Evolutionary conservation across 2,888 invertebrate genomes (phyloP).

Genomic region (Sialis fuliginosa): DNA sequence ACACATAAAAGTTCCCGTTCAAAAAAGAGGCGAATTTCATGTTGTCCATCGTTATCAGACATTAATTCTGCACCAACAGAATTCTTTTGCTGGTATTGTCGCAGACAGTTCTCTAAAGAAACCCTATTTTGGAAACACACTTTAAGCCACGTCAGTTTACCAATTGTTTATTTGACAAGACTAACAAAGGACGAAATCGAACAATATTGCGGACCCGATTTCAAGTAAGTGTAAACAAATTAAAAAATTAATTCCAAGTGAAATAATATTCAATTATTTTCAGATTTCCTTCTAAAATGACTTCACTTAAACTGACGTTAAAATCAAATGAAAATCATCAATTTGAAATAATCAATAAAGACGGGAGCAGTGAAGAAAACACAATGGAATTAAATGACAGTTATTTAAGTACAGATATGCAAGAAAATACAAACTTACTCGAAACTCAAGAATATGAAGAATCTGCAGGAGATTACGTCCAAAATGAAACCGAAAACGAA

Average conservation of each 20-base stretch:
- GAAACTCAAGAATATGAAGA: neutral
- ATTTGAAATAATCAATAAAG: conserved; percentile 5
- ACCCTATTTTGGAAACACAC: conserved; percentile 5
- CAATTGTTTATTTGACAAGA: conserved; percentile 1
- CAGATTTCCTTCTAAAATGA: neutral
- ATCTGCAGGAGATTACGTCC: neutral
- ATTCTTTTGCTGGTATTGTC: conserved; percentile 5
- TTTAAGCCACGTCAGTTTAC: conserved; percentile 1
- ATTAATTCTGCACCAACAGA: neutral
- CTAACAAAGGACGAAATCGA: conserved; percentile 1
- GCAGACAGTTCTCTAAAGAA: conserved; percentile 4
- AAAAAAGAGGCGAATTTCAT: too few relatives aligned
- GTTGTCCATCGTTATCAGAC: too few relatives aligned
- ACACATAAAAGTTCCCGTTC: too few relatives aligned
- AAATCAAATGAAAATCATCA: conserved; percentile 4
- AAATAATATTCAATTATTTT: neutral
- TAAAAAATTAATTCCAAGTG: too few relatives aligned
- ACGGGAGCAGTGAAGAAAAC: neutral
- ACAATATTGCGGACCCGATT: conserved; percentile 1
- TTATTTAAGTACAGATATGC: too few relatives aligned
- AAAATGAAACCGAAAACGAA: neutral
- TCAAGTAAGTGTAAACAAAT: neutral
- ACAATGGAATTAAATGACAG: too few relatives aligned
- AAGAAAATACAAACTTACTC: neutral
- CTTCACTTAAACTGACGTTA: conserved; percentile 4